Evolutionary conservation across 2,888 invertebrate species (phyloP).

Genomic region (Drosophila limbata): DNA sequence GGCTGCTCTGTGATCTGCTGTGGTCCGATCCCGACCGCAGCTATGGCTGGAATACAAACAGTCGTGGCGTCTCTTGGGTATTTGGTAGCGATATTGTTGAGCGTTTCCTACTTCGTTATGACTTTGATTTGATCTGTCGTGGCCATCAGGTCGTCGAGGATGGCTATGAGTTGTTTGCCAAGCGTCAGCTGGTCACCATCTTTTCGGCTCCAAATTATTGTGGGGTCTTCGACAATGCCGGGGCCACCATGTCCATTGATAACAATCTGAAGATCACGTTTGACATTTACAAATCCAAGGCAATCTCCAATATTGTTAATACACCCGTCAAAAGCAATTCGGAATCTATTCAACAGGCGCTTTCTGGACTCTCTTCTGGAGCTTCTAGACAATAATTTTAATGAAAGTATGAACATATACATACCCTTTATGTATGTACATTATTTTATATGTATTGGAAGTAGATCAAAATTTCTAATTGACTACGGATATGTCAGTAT

Average conservation of each 20-base stretch:
- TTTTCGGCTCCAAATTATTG: slow-evolving; percentile 94
- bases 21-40: slow-evolving; percentile 99
- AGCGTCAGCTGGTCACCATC: slow-evolving; percentile 94
- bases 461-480: neutral
- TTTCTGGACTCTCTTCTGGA: neutral
- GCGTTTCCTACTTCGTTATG: slow-evolving; percentile 97
- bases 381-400: neutral
- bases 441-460: neutral
- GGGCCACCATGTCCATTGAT: slow-evolving; percentile 98
- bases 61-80: slow-evolving; percentile 98
- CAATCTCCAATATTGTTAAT: neutral
- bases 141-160: slow-evolving; percentile 98
- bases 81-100: slow-evolving; percentile 98
- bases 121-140: slow-evolving; percentile 97
- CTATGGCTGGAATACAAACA: slow-evolving; percentile 97
- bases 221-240: slow-evolving; percentile 92
- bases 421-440: no score
- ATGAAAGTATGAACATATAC: neutral
- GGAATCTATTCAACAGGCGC: neutral
- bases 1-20: slow-evolving; percentile 96
- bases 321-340: neutral
- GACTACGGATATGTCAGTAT: slow-evolving; percentile 1
- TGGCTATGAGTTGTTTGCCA: slow-evolving; percentile 98
- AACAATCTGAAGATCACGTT: slow-evolving; percentile 98
- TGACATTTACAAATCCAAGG: slow-evolving; percentile 56